These are phyloP conservation scores for Drosophila longiperda DNA, from an alignment of 2,888 invertebrate genomes.

Conservation along the genomic window DNA sequence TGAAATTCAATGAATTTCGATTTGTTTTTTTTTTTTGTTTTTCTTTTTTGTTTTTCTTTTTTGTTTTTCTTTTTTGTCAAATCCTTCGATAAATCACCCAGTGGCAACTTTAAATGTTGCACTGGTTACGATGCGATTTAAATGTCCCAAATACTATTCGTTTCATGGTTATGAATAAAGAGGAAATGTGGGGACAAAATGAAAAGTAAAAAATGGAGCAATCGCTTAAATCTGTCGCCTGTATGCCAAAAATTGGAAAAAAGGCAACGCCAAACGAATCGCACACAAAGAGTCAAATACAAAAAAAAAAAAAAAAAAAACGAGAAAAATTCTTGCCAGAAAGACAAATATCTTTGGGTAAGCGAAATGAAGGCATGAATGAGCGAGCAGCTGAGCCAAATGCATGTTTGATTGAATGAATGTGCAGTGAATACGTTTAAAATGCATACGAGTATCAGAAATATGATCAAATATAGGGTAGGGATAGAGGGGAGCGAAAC, in stretches of 20 bases:
- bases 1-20: conserved; percentile 67
- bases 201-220: conserved; percentile 31
- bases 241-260: conserved; percentile 48
- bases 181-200: not conserved
- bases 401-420: conserved; percentile 73
- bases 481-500: not conserved
- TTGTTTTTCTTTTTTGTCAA: conserved; percentile 3
- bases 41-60: conserved; percentile 28
- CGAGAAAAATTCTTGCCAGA: conserved; percentile 17
- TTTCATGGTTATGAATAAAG: conserved; percentile 47
- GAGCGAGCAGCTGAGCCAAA: conserved; percentile 62
- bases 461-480: not conserved
- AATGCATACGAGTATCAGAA: conserved; percentile 34
- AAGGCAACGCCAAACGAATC: conserved; percentile 43
- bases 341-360: conserved; percentile 57
- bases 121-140: conserved; percentile 36
- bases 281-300: conserved; percentile 6
- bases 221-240: conserved; percentile 43
- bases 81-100: conserved; percentile 55
- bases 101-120: conserved; percentile 43
- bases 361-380: conserved; percentile 64
- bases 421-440: conserved; percentile 60
- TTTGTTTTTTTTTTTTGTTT: conserved; percentile 31
- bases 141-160: conserved; percentile 38
- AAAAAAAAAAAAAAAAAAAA: not conserved